phyloP scores from a whole-genome alignment of 53 echinoderm and acorn worm genomes.

The Paracentrotus lividus region DNA sequence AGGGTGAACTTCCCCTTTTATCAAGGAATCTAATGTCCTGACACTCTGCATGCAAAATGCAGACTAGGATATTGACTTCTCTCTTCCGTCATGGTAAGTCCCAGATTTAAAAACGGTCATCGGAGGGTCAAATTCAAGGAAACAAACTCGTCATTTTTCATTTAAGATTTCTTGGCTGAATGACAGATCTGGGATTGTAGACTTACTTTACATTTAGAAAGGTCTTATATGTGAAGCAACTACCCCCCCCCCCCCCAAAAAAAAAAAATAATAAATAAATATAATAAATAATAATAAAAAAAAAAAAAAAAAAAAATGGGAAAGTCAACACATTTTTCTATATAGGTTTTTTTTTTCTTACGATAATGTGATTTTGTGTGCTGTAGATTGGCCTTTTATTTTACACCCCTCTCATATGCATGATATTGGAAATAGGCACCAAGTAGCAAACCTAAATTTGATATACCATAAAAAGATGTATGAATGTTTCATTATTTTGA shows the following conservation, averaged over 20 bases:
- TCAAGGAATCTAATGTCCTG: conserved; percentile 42
- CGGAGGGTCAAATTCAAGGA: background rate
- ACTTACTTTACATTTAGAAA: conserved; percentile 44
- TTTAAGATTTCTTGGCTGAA: conserved; percentile 49
- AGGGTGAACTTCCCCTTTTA: too few relatives aligned
- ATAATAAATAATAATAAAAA: background rate
- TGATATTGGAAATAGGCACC: conserved; percentile 28
- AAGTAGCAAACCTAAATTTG: conserved; percentile 12
- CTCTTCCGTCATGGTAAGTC: conserved; percentile 49
- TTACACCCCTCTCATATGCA: too few relatives aligned
- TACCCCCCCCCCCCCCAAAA: conserved; percentile 6
- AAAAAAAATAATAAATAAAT: background rate
- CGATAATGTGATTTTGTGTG: conserved; percentile 34
- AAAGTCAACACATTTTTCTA: conserved; percentile 36
- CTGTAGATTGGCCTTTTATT: conserved; percentile 41
- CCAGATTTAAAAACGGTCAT: conserved; percentile 25
- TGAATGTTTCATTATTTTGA: conserved; percentile 20
- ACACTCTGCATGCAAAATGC: conserved; percentile 47
- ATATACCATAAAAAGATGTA: conserved; percentile 1
- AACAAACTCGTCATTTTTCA: conserved; percentile 45
- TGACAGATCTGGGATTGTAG: conserved; percentile 48
- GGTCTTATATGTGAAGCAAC: conserved; percentile 44
- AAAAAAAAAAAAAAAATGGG: conserved; percentile 16
- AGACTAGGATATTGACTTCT: conserved; percentile 41
- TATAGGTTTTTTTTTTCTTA: conserved; percentile 32